phyloP scores from a whole-genome alignment of 1,140 invertebrate species.

The Oppia nitens region DNA sequence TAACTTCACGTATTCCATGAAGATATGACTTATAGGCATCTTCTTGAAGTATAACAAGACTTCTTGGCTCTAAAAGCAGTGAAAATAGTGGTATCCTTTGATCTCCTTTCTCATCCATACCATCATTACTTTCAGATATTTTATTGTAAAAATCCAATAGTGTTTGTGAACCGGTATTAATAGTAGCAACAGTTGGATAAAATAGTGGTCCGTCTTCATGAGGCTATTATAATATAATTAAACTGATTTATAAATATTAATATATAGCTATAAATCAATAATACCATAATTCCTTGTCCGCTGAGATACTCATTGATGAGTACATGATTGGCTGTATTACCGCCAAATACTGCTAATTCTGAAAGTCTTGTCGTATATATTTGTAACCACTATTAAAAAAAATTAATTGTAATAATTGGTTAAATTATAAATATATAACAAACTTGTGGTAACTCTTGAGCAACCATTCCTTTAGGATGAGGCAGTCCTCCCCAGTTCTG shows the following conservation, averaged over 20 bases:
- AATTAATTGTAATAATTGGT: slow-evolving; percentile 7
- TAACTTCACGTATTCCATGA: slow-evolving; percentile 67
- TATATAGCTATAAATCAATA: slow-evolving; percentile 13
- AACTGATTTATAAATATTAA: slow-evolving; percentile 2
- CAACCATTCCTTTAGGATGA: slow-evolving; percentile 80
- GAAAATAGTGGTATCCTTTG: slow-evolving; percentile 23
- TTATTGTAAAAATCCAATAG: slow-evolving; percentile 61
- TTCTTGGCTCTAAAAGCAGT: slow-evolving; percentile 65
- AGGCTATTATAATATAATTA: slow-evolving; percentile 37
- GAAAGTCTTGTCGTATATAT: slow-evolving; percentile 53
- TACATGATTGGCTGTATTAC: slow-evolving; percentile 70
- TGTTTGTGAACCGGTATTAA: slow-evolving; percentile 74
- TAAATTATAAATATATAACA: slow-evolving; percentile 8
- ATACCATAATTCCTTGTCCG: slow-evolving; percentile 76
- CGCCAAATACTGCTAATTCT: slow-evolving; percentile 50
- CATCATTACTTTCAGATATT: background rate
- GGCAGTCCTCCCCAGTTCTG: slow-evolving; percentile 91
- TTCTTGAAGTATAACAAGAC: slow-evolving; percentile 66
- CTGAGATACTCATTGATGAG: slow-evolving; percentile 87
- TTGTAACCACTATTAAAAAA: slow-evolving; percentile 54
- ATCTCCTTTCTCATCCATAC: background rate
- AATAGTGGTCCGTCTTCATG: slow-evolving; percentile 90
- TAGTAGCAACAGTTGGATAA: slow-evolving; percentile 77
- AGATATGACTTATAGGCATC: slow-evolving; percentile 66
- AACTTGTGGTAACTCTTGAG: slow-evolving; percentile 56